phyloP scores from a whole-genome alignment of 2,888 invertebrate species.

The Julus scandinavius region DNA sequence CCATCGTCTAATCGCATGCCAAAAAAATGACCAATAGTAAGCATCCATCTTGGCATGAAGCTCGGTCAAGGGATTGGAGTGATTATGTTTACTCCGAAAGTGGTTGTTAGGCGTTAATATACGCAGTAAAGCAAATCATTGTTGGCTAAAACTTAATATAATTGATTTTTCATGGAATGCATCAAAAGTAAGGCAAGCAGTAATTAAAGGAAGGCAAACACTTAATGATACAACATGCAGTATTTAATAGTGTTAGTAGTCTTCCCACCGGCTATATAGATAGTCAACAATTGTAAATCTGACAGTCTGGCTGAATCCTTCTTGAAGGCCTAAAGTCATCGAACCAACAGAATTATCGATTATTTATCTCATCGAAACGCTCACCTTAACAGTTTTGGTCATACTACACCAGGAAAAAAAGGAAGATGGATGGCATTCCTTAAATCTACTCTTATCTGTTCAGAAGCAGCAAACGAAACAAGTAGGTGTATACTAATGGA shows the following conservation, averaged over 20 bases:
- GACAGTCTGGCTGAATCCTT: background rate
- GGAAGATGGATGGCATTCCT: conserved; percentile 10
- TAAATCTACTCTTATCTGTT: background rate
- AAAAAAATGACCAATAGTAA: too few relatives aligned
- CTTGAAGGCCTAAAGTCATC: background rate
- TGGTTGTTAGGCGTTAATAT: too few relatives aligned
- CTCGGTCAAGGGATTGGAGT: too few relatives aligned
- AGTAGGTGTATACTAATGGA: background rate
- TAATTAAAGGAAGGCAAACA: background rate
- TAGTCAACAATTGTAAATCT: background rate
- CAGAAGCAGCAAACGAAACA: background rate
- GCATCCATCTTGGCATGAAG: too few relatives aligned
- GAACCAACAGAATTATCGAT: background rate
- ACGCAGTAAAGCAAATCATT: too few relatives aligned
- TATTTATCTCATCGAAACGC: background rate
- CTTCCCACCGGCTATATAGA: background rate
- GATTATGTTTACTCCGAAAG: too few relatives aligned
- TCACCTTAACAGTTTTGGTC: background rate
- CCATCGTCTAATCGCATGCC: too few relatives aligned
- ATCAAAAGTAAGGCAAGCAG: background rate
- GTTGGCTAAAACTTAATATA: background rate
- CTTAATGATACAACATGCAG: background rate
- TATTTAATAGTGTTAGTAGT: background rate
- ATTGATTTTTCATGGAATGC: background rate
- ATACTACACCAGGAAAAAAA: background rate